Evolutionary conservation across 2,888 invertebrate species (phyloP).

Genomic region (Drosophila cognata): DNA sequence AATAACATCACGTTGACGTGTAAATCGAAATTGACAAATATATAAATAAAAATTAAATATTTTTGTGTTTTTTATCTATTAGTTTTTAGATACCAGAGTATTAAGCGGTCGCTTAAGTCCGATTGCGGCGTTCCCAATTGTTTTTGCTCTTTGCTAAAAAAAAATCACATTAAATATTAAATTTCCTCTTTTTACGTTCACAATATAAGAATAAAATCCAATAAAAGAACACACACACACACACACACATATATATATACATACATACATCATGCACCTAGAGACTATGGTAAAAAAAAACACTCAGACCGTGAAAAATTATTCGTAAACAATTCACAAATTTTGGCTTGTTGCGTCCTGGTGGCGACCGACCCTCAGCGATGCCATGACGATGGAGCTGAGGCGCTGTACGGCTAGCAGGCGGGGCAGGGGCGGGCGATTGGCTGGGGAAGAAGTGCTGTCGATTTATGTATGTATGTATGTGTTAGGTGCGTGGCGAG

Average conservation of each 20-base stretch:
- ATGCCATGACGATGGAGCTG: slow-evolving; percentile 3
- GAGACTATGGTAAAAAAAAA: slow-evolving; percentile 21
- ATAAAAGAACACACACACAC: slow-evolving; percentile 31
- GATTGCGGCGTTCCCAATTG: background rate
- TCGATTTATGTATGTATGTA: slow-evolving; percentile 7
- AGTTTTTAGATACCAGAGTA: background rate
- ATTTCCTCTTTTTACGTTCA: slow-evolving; percentile 56
- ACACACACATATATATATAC: background rate
- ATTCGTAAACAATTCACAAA: slow-evolving; percentile 56
- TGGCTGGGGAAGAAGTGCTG: background rate
- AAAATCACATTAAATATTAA: slow-evolving; percentile 65
- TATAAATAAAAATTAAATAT: background rate
- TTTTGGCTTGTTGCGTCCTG: slow-evolving; percentile 61
- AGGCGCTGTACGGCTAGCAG: background rate
- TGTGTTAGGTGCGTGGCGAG: slow-evolving; percentile 41
- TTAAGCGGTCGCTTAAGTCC: background rate
- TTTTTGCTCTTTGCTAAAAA: slow-evolving; percentile 31
- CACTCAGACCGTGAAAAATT: slow-evolving; percentile 6
- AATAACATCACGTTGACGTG: background rate
- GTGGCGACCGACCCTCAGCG: slow-evolving; percentile 16
- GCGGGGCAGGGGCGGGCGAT: background rate
- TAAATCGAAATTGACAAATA: background rate
- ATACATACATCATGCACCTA: slow-evolving; percentile 1
- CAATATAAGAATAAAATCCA: slow-evolving; percentile 30
- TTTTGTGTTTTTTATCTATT: background rate